phyloP scores from a whole-genome alignment of 2,888 invertebrate genomes.

The Drosophila austrosaltans region DNA sequence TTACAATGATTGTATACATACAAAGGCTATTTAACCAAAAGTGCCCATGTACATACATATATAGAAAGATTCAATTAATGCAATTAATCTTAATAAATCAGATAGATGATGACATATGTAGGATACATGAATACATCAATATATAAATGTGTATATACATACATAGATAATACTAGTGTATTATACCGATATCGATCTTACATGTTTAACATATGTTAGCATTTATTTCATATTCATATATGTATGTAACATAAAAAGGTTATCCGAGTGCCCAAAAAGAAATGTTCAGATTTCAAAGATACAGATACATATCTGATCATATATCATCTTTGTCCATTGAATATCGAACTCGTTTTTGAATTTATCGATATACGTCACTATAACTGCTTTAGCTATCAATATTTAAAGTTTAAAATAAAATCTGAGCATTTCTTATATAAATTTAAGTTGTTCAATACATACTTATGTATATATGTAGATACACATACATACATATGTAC shows the following conservation, averaged over 20 bases:
- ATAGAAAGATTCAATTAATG: background rate
- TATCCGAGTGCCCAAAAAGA: background rate
- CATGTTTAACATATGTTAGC: background rate
- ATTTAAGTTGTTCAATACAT: background rate
- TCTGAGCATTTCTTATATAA: constrained; percentile 15
- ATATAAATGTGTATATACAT: background rate
- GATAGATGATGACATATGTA: background rate
- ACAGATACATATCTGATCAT: too few relatives aligned
- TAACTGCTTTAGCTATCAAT: too few relatives aligned
- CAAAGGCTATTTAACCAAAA: background rate
- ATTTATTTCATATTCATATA: constrained; percentile 36
- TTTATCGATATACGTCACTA: too few relatives aligned
- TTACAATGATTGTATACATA: background rate
- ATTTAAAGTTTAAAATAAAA: background rate
- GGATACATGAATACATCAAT: too few relatives aligned
- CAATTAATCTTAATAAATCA: background rate
- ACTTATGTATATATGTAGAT: background rate
- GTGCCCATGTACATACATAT: constrained; percentile 4
- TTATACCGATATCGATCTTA: background rate
- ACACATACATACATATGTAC: background rate
- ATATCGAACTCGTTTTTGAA: too few relatives aligned
- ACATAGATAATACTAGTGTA: background rate
- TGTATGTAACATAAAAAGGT: constrained; percentile 22
- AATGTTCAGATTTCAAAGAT: constrained; percentile 29
- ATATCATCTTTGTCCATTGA: too few relatives aligned